A percentile compares a stretch with the other conserved stretches of the same genome.
These are phyloP conservation scores for Frankliniella intonsa DNA, from an alignment of 2,888 invertebrate species.

Conservation along the genomic window DNA sequence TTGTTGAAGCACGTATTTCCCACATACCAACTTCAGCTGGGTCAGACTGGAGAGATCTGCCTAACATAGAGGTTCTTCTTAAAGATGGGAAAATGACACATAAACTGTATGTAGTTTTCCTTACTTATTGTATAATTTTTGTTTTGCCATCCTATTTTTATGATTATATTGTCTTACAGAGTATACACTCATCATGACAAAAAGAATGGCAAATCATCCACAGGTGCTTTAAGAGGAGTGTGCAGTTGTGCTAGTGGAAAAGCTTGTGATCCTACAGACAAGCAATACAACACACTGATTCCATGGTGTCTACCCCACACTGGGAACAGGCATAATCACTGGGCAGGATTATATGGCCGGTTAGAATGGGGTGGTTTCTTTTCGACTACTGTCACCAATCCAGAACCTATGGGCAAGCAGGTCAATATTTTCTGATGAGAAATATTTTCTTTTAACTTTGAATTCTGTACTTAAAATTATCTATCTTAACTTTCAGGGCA, in stretches of 20 bases:
- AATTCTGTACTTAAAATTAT: background rate
- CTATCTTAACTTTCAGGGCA: constrained; percentile 50
- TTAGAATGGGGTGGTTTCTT: constrained; percentile 81
- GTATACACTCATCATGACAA: constrained; percentile 54
- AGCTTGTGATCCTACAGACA: constrained; percentile 63
- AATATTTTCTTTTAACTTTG: background rate
- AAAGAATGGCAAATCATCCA: constrained; percentile 50
- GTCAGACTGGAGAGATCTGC: constrained; percentile 82
- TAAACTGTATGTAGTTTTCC: constrained; percentile 50
- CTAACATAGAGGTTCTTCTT: constrained; percentile 66
- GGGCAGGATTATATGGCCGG: constrained; percentile 79
- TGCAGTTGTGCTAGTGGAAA: constrained; percentile 67
- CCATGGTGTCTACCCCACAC: constrained; percentile 89
- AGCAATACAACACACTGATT: constrained; percentile 76
- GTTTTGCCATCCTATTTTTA: background rate
- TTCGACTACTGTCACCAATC: constrained; percentile 78
- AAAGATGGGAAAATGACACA: constrained; percentile 64
- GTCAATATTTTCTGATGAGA: constrained; percentile 41
- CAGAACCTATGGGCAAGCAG: constrained; percentile 88
- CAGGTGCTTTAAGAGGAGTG: constrained; percentile 62
- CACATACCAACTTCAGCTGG: constrained; percentile 69
- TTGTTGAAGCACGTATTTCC: constrained; percentile 71
- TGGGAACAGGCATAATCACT: constrained; percentile 77
- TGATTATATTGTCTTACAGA: constrained; percentile 42
- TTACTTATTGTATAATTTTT: constrained; percentile 15